Conservation (phyloP, 2,113 vertebrate genomes). For the Laticauda colubrina region DNA sequence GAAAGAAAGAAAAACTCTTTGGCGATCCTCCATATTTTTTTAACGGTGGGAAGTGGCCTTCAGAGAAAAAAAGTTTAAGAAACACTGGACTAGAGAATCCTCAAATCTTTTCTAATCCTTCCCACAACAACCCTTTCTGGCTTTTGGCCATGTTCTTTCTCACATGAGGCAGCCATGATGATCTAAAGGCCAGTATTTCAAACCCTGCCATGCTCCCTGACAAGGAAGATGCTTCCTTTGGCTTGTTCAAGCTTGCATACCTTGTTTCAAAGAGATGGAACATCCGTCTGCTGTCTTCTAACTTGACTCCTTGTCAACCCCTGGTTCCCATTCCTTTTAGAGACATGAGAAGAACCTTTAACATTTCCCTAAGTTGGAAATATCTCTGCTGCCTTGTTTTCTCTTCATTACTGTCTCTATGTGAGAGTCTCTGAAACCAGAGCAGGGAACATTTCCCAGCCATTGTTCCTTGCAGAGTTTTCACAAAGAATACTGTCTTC, state of each 20-base stretch:
- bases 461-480: neutral
- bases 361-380: conserved; percentile 35
- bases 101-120: neutral
- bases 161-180: neutral
- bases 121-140: neutral
- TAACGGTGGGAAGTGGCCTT: neutral
- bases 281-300: neutral
- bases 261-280: neutral
- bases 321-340: conserved; percentile 24
- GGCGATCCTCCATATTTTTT: neutral
- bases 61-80: neutral
- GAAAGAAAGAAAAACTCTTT: too few relatives aligned
- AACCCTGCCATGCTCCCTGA: neutral
- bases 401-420: conserved; percentile 14
- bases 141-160: neutral
- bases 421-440: neutral
- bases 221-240: neutral
- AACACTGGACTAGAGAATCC: neutral
- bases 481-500: neutral
- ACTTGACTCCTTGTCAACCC: conserved; percentile 11
- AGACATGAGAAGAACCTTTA: conserved; percentile 18
- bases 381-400: conserved; percentile 19
- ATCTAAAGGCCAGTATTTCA: neutral
- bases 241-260: neutral
- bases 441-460: neutral